phyloP scores from a whole-genome alignment of 1,140 invertebrate genomes.

The Zophobas atratus region DNA sequence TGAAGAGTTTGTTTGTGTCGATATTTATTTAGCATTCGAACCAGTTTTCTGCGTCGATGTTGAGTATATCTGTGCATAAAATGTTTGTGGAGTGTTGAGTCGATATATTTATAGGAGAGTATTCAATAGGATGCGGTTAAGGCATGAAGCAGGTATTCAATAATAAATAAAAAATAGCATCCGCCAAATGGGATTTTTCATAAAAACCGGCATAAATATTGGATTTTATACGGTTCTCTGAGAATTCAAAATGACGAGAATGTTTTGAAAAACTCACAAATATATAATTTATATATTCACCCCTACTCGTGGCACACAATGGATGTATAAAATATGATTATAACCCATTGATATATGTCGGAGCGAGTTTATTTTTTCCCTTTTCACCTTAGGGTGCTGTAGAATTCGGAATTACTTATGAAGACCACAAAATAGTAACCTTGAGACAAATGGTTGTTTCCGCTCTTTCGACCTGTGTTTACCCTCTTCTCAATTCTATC shows the following conservation, averaged over 20 bases:
- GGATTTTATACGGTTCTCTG: slow-evolving; percentile 41
- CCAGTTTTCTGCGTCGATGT: not conserved
- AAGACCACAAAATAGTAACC: slow-evolving; percentile 45
- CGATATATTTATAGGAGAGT: slow-evolving; percentile 38
- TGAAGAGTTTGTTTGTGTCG: not conserved
- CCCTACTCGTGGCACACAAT: slow-evolving; percentile 51
- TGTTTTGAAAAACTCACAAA: slow-evolving; percentile 48
- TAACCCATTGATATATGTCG: slow-evolving; percentile 54
- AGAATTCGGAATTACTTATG: slow-evolving; percentile 40
- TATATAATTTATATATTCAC: slow-evolving; percentile 58
- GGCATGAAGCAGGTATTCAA: slow-evolving; percentile 36
- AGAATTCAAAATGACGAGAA: slow-evolving; percentile 45
- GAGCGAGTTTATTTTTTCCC: slow-evolving; percentile 41
- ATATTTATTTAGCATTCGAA: slow-evolving; percentile 18
- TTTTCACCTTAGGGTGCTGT: slow-evolving; percentile 30
- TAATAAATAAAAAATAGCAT: slow-evolving; percentile 44
- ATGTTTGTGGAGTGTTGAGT: slow-evolving; percentile 23
- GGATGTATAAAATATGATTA: slow-evolving; percentile 54
- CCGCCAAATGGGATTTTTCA: slow-evolving; percentile 38
- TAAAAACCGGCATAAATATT: slow-evolving; percentile 46
- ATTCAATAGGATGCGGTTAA: slow-evolving; percentile 40
- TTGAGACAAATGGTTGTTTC: slow-evolving; percentile 50
- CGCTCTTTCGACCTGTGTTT: slow-evolving; percentile 45
- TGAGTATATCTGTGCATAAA: slow-evolving; percentile 20
- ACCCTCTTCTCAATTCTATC: slow-evolving; percentile 44